Evolutionary conservation across 2,888 invertebrate genomes (phyloP), one percentile per base, ranked within the genome.

Genomic region (Eristalinus sepulchralis): DNA sequence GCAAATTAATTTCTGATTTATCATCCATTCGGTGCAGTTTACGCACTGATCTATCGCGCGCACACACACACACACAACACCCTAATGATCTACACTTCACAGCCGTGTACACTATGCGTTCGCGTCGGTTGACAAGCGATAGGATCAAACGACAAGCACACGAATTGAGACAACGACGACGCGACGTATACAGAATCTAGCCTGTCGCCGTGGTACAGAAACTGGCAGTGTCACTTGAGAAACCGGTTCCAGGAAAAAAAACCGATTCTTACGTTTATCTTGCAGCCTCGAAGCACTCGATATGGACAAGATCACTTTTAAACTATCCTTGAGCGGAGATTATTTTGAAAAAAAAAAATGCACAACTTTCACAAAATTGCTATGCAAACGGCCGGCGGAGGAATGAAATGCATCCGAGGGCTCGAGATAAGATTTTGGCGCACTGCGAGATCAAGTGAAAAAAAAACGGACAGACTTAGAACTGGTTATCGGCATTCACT

Each of bases 211-310:
- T 71, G 39, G 33, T 71, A 70, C 59, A 71, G 24, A 47, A 71
- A 57, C 63, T 71, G n/a, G 78, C 59, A 68, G 39, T 24, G 63
- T 57, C 84, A 80, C 80, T 84, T 71, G 34, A n/a, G 17, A 62
- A 84, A 84, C 84, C 75, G 84, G 84, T 84, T 84, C 64, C 57
- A 59, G 31, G 27, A 76, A 55, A 71, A 53, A 55, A 57, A 67
- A 70, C 33, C 17, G 13, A 57, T 57, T 57, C 57, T 64, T n/a
- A 47, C 39, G 20, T 34, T 39, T 22, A 20, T 67, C 76, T 57
- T 17, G 24, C 17, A 60, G 17, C 17, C 47, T 47, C 17, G 6
- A 8, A 17, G 47, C 34, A 34, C 34, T 34, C 34, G 34, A 34
- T 34, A 34, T 34, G 6, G 47, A 47, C 47, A 47, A 47, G 47